These are phyloP conservation scores for Teleopsis dalmanni DNA, from an alignment of 1,140 invertebrate species.

Conservation along the genomic window DNA sequence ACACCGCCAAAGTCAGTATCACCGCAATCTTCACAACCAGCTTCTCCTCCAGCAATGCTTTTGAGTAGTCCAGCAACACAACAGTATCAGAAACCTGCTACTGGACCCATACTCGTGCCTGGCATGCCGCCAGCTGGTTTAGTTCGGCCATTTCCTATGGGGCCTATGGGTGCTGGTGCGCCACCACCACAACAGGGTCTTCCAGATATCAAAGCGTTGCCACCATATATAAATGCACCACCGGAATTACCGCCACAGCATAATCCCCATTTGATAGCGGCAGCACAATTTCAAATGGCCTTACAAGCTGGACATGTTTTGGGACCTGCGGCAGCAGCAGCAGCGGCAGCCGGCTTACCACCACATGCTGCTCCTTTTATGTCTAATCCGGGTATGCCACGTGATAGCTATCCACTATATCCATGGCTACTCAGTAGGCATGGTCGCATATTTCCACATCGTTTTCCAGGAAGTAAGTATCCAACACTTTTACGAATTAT, in stretches of 20 bases:
- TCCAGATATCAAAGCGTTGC: constrained; percentile 40
- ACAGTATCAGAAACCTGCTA: constrained; percentile 16
- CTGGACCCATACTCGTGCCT: constrained; percentile 29
- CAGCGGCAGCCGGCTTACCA: constrained; percentile 46
- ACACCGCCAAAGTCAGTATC: constrained; percentile 45
- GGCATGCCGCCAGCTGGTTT: constrained; percentile 38
- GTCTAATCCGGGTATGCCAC: constrained; percentile 53
- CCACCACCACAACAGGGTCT: constrained; percentile 30
- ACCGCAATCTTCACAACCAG: constrained; percentile 40
- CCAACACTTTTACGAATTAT: neutral
- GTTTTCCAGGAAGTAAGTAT: constrained; percentile 80
- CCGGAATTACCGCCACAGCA: constrained; percentile 55
- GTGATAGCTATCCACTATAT: constrained; percentile 80
- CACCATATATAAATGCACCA: constrained; percentile 52
- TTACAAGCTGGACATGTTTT: constrained; percentile 46
- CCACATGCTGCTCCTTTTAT: constrained; percentile 52
- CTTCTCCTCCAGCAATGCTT: constrained; percentile 33
- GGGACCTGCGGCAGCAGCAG: constrained; percentile 27
- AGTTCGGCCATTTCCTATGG: constrained; percentile 34
- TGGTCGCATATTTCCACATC: constrained; percentile 79
- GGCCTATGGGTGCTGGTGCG: constrained; percentile 22
- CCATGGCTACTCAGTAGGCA: constrained; percentile 86
- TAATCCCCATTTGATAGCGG: constrained; percentile 60
- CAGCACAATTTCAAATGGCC: constrained; percentile 62
- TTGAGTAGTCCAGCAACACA: constrained; percentile 26